These are phyloP conservation scores for Etheostoma perlongum DNA, from an alignment of 2,797 vertebrate species.

Conservation along the genomic window DNA sequence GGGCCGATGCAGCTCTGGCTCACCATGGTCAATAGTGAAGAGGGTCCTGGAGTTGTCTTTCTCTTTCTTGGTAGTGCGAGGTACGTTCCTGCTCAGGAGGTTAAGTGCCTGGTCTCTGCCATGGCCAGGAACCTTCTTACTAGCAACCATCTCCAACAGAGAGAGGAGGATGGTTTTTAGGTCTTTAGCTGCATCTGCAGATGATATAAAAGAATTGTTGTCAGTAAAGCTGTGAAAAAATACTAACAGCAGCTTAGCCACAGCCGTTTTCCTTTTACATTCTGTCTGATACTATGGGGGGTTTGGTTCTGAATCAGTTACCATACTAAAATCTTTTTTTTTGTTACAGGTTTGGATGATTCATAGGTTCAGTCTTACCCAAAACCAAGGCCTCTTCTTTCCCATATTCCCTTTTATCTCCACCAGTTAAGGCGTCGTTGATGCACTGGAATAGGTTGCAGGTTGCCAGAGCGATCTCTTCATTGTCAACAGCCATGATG, in stretches of 20 bases:
- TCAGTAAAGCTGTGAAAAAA: neutral
- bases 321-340: neutral
- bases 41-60: constrained; percentile 87
- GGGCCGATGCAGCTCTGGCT: constrained; percentile 43
- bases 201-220: neutral
- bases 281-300: neutral
- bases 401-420: constrained; percentile 89
- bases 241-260: neutral
- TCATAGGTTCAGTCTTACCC: constrained; percentile 79
- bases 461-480: constrained; percentile 91
- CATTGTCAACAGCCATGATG: constrained; percentile 92
- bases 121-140: constrained; percentile 93
- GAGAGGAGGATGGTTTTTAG: constrained; percentile 89
- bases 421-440: constrained; percentile 91
- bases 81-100: constrained; percentile 94
- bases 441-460: constrained; percentile 94
- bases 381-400: constrained; percentile 94
- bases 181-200: constrained; percentile 91
- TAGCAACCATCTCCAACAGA: constrained; percentile 93
- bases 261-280: neutral
- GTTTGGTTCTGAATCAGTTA: neutral
- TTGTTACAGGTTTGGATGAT: neutral
- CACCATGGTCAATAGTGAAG: constrained; percentile 94
- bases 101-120: constrained; percentile 96
- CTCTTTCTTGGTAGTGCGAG: constrained; percentile 87